These are phyloP conservation scores for Andricus grossulariae DNA, from an alignment of 1,140 invertebrate species.

Conservation along the genomic window DNA sequence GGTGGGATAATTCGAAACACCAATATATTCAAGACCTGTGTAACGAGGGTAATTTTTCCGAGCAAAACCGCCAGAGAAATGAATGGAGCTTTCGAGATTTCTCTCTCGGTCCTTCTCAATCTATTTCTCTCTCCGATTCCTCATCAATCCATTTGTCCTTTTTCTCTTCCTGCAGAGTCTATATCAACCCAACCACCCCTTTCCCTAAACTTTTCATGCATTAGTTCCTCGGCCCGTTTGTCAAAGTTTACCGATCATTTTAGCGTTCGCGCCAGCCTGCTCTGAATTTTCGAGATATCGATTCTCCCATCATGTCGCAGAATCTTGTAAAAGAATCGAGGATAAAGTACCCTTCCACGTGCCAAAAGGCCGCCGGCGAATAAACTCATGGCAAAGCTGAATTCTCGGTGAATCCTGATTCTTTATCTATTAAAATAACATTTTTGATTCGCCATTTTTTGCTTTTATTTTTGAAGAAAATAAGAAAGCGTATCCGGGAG, in stretches of 20 bases:
- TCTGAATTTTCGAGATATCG: conserved; percentile 42
- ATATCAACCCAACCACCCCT: conserved; percentile 22
- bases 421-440: neutral
- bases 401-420: neutral
- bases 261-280: conserved; percentile 38
- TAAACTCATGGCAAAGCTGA: neutral
- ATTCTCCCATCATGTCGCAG: conserved; percentile 35
- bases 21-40: conserved; percentile 59
- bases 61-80: conserved; percentile 52
- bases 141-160: conserved; percentile 50
- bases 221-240: conserved; percentile 50
- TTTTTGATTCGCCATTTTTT: no score
- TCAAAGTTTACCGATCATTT: conserved; percentile 63
- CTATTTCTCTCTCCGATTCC: conserved; percentile 45
- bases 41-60: conserved; percentile 62
- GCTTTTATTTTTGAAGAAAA: no score
- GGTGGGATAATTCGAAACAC: conserved; percentile 56
- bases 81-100: conserved; percentile 56
- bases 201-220: conserved; percentile 31
- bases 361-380: neutral
- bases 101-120: conserved; percentile 35
- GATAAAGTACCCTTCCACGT: conserved; percentile 33
- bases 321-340: conserved; percentile 2
- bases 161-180: conserved; percentile 20
- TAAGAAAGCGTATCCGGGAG: no score